These are phyloP conservation scores for Octodon degus DNA, from an alignment of 2,113 vertebrate genomes.

Conservation along the genomic window DNA sequence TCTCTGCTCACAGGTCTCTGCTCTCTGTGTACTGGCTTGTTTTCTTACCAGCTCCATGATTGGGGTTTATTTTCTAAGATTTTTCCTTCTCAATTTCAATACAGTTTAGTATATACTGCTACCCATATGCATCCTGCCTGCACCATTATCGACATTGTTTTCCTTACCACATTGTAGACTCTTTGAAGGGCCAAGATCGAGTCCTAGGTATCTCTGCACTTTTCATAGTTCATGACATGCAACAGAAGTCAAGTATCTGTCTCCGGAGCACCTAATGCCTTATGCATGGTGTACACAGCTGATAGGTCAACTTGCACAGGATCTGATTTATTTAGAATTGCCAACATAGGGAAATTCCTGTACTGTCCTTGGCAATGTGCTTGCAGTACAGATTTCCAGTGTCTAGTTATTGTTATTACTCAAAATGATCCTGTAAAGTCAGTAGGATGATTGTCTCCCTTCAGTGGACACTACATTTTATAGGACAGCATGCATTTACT, in stretches of 20 bases:
- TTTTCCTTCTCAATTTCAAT: neutral
- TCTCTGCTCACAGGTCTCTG: fast-evolving
- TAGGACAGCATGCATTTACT: neutral
- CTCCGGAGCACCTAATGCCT: neutral
- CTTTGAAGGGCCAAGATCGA: neutral
- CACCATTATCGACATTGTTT: neutral
- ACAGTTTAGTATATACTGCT: neutral
- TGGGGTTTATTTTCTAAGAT: neutral
- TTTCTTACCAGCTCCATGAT: neutral
- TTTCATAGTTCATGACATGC: neutral
- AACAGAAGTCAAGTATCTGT: neutral
- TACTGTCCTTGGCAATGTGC: neutral
- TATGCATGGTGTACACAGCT: neutral
- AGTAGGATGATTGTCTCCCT: neutral
- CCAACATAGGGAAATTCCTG: constrained; percentile 32
- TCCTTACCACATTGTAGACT: neutral
- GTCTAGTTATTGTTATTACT: neutral
- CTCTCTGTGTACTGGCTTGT: neutral
- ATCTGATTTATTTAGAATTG: constrained; percentile 2
- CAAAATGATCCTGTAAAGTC: neutral
- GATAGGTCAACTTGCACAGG: constrained; percentile 32
- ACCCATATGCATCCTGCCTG: neutral
- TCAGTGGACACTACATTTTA: neutral
- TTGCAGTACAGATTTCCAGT: neutral
- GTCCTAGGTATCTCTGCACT: neutral